Base-by-base conservation (phyloP, 2,888 invertebrate genomes). In the Laspeyria flexula region DNA sequence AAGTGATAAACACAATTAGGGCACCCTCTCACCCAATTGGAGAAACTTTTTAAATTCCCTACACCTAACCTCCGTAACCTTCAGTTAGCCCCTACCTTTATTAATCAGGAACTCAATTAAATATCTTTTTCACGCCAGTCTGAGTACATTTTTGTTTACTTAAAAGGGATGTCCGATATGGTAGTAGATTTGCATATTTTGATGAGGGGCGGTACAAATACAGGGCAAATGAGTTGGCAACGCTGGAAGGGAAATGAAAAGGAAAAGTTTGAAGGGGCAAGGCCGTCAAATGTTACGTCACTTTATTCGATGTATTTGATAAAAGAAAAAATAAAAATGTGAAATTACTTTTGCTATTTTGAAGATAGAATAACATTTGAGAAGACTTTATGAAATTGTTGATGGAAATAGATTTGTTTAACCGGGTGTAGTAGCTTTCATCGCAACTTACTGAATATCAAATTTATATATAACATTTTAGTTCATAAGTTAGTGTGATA, bases 1-100 rank as follows among this genome's bases (percentile, higher is more conserved):
- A 70, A 74, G 73, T 82, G 86, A 84, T 88, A 87, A 90, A 89
- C 85, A 88, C 83, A 86, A 88, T 89, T 87, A 89, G 77, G 79
- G 64, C 62, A 59, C 75, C 71, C 65, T 52, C 77, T 64, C 77
- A 75, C 77, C 75, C 82, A 76, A 88, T 86, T 77, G 78, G 66
- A 68, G 63, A 57, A 82, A 81, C 77, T 85, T 86, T 84, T 81
- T 70, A 77, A 78, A 81, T 77, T 78, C 72, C 61, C 64, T 54
- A 60, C 63, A 55, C 49, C 57, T 66, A 61, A 71, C 73, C 73
- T 66, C 68, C 71, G 70, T 60, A 42, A 9, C 12, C 27, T 39
- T 50, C 55, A 60, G 69, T 66, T 57, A 60, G 65, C 66, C 65
- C 60, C 60, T 69, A 62, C 76, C 74, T 80, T 79, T 81, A 83